These are phyloP conservation scores for Triops longicaudatus DNA, from an alignment of 1,140 invertebrate species.

Conservation along the genomic window DNA sequence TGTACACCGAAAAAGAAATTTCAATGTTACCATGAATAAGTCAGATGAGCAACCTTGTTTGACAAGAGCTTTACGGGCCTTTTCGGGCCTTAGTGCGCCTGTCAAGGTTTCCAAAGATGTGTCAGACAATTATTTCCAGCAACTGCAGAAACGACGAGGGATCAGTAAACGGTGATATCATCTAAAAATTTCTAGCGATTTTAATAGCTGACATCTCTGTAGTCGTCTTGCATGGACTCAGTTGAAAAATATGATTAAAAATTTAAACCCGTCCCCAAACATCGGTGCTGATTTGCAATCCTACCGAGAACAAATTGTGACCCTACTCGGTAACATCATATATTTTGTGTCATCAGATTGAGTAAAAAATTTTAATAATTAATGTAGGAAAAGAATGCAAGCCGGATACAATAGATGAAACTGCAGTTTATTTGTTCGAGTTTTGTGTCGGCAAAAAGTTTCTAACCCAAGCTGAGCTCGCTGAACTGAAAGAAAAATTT, in stretches of 20 bases:
- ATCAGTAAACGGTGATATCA: not conserved
- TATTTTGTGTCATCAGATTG: constrained; percentile 31
- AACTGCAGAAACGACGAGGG: constrained; percentile 18
- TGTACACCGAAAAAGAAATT: not conserved
- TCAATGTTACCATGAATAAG: not conserved
- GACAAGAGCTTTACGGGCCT: constrained; percentile 27
- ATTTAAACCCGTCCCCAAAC: constrained; percentile 16
- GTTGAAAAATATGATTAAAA: constrained; percentile 9
- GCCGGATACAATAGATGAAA: constrained; percentile 51
- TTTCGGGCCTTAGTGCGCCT: constrained; percentile 23
- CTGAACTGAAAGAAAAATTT: constrained; percentile 47
- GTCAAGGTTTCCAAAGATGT: not conserved
- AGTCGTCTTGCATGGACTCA: not conserved
- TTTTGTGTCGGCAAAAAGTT: constrained; percentile 52
- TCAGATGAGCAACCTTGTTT: constrained; percentile 20
- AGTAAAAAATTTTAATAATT: constrained; percentile 28
- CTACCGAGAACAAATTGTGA: constrained; percentile 16
- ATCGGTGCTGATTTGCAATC: not conserved
- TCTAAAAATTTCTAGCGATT: no score
- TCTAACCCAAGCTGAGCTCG: constrained; percentile 47
- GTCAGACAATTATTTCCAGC: constrained; percentile 4
- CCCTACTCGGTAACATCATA: constrained; percentile 19
- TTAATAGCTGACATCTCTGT: not conserved
- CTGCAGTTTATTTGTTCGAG: constrained; percentile 49
- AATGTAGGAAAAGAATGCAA: constrained; percentile 42